These are phyloP conservation scores for Pollachius pollachius DNA, from an alignment of 2,113 vertebrate species.

Conservation along the genomic window DNA sequence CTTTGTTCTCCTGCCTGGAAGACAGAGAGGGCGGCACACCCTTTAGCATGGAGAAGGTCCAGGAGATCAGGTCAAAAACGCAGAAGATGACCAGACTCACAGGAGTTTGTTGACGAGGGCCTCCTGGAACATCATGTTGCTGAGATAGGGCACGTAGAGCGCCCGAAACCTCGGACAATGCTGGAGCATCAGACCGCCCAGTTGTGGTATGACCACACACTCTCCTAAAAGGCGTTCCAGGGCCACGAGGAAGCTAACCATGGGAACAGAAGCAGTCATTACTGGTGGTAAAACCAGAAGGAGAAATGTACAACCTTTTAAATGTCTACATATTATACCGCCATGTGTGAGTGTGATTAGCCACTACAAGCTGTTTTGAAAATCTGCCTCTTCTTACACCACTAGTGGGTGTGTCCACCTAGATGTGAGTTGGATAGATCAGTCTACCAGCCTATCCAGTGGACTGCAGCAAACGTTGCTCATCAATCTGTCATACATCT, in stretches of 20 bases:
- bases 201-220: conserved; percentile 57
- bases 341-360: too few species aligned
- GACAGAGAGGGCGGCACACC: background rate
- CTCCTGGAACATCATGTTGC: conserved; percentile 82
- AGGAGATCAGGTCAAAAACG: background rate
- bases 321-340: too few species aligned
- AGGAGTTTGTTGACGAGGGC: conserved; percentile 64
- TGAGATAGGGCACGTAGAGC: conserved; percentile 78
- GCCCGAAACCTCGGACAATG: conserved; percentile 61
- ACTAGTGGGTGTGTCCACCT: too few species aligned
- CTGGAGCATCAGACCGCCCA: conserved; percentile 69
- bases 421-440: too few species aligned
- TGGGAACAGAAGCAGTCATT: background rate
- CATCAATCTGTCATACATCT: too few species aligned
- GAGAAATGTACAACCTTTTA: background rate
- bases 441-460: too few species aligned
- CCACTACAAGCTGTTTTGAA: too few species aligned
- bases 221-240: conserved; percentile 69
- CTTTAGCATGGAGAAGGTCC: background rate
- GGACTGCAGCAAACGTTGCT: too few species aligned
- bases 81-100: conserved; percentile 52
- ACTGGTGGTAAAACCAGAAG: background rate
- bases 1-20: conserved; percentile 63
- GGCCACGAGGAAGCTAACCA: conserved; percentile 71
- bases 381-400: too few species aligned